Evolutionary conservation across 2,113 vertebrate species (phyloP).

Genomic region (Seriola aureovittata): DNA sequence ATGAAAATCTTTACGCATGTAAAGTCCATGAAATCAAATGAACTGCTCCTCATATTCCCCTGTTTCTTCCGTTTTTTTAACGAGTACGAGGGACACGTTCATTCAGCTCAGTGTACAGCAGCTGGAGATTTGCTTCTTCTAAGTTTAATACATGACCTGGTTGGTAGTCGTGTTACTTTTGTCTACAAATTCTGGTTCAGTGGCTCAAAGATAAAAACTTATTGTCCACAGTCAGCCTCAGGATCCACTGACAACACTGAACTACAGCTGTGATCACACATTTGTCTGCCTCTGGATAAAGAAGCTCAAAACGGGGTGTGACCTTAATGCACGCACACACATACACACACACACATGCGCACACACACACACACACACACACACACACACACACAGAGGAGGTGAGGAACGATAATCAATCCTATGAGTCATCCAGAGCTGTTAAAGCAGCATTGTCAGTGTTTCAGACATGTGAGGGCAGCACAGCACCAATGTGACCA

Average conservation of each 20-base stretch:
- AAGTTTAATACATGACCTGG: too few species aligned
- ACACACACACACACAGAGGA: background rate
- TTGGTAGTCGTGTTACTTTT: too few species aligned
- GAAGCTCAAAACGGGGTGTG: conserved; percentile 26
- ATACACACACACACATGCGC: background rate
- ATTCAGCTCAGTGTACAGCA: too few species aligned
- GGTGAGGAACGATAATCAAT: conserved; percentile 39
- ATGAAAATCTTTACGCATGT: too few species aligned
- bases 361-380: background rate
- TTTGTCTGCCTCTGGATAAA: background rate
- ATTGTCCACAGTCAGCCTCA: background rate
- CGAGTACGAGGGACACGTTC: too few species aligned
- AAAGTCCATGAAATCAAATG: too few species aligned
- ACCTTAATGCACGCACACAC: background rate
- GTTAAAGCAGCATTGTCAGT: conserved; percentile 19
- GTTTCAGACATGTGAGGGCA: conserved; percentile 10
- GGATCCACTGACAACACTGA: background rate
- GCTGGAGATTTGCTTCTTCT: too few species aligned
- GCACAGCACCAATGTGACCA: background rate
- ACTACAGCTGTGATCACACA: conserved; percentile 34
- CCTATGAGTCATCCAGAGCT: conserved; percentile 44
- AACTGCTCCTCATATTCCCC: too few species aligned
- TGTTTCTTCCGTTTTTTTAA: too few species aligned
- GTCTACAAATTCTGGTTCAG: background rate
- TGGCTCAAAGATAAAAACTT: background rate